phyloP scores from a whole-genome alignment of 2,888 invertebrate genomes.

The Drosophila mayaguana region DNA sequence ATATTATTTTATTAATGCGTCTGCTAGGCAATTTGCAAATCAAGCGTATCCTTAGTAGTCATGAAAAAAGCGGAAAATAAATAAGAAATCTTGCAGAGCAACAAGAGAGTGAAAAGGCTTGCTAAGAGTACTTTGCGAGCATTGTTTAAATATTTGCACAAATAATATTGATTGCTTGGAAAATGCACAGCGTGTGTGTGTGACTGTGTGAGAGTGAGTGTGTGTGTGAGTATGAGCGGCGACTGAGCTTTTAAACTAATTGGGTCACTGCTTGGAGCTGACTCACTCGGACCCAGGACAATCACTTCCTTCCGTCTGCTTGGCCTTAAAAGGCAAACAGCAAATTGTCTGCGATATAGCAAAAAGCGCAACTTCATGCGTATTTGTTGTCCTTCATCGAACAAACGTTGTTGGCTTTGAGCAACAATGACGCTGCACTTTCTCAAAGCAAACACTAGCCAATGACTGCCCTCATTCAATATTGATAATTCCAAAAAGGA shows the following conservation, averaged over 20 bases:
- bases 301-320: constrained; percentile 54
- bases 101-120: constrained; percentile 4
- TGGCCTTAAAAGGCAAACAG: constrained; percentile 57
- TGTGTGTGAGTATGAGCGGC: neutral
- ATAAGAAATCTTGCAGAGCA: neutral
- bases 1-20: constrained; percentile 62
- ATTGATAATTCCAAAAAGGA: constrained; percentile 37
- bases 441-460: constrained; percentile 21
- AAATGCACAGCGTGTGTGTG: neutral
- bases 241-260: constrained; percentile 58
- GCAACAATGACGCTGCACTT: constrained; percentile 68
- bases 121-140: neutral
- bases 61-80: constrained; percentile 11
- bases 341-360: constrained; percentile 39
- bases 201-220: neutral
- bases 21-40: constrained; percentile 53
- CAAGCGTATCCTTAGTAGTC: constrained; percentile 33
- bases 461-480: constrained; percentile 44
- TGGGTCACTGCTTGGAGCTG: constrained; percentile 46
- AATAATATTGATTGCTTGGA: constrained; percentile 46
- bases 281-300: constrained; percentile 36
- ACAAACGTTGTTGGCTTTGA: constrained; percentile 30
- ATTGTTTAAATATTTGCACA: constrained; percentile 35
- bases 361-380: constrained; percentile 72
- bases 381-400: constrained; percentile 58